Evolutionary conservation across 2,797 vertebrate genomes (phyloP), one percentile per base, ranked within the genome.

Genomic region (Macroramphosus scolopax): DNA sequence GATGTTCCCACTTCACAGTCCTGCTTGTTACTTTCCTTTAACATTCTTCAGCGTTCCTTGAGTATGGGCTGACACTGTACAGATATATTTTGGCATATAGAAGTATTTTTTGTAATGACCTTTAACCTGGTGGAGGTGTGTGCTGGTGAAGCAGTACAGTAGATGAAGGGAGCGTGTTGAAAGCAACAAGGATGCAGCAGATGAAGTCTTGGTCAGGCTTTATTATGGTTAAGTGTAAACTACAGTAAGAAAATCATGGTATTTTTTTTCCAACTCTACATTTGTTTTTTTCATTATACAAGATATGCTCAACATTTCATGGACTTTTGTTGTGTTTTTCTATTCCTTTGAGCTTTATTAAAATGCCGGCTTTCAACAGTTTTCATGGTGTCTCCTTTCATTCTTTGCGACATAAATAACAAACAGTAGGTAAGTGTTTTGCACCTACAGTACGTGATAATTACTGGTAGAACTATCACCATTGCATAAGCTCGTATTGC

Each of bases 1-100:
- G 34, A 60, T 36, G 34, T 62, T 56, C 49, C 48, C 17, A 50
- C 51, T 47, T 42, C 51, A 58, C 29, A 31, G 16, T 44, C 20
- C 3, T 39, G 34, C n/a, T n/a, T n/a, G n/a, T n/a, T n/a, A 59
- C 32, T 29, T 69, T 72, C 39, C 52, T 55, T 49, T 77, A 67
- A 13, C 33, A 18, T 58, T 59, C 60, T 50, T 48, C 20, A 47
- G 41, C 41, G 45, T 68, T 82, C 28, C 61, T 70, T 73, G 44
- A 64, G 49, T 69, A 57, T 84, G 66, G 63, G 78, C 88, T 85
- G 75, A 86, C 84, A 81, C 80, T 90, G 87, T 90, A 90, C 88
- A 90, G 82, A 88, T 89, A 87, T 90, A 90, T 89, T 91, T 91
- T 91, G 84, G 79, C 88, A 89, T 88, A 89, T 82, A 86, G 82